phyloP scores from a whole-genome alignment of 2,888 invertebrate genomes.

The Cheilosia urbana region DNA sequence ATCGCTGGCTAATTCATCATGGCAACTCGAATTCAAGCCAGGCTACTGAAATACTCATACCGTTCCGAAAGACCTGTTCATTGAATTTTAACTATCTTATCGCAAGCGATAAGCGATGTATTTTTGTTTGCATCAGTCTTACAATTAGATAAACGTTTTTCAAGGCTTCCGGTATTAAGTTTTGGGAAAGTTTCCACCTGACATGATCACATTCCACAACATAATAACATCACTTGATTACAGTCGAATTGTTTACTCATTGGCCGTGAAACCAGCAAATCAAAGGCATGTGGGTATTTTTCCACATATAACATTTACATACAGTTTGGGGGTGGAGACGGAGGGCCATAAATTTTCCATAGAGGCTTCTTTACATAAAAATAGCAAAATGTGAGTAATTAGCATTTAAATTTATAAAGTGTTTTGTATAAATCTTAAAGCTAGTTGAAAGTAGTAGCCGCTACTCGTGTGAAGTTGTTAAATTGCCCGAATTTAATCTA shows the following conservation, averaged over 20 bases:
- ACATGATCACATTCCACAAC: background rate
- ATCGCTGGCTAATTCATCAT: background rate
- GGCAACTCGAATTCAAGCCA: background rate
- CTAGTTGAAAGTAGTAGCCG: too few relatives aligned
- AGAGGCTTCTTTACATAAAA: too few relatives aligned
- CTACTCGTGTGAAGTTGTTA: too few relatives aligned
- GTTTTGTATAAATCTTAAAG: too few relatives aligned
- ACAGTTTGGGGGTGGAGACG: too few relatives aligned
- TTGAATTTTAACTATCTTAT: background rate
- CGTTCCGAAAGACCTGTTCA: background rate
- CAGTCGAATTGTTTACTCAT: background rate
- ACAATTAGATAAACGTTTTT: background rate
- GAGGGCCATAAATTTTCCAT: too few relatives aligned
- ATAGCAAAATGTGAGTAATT: too few relatives aligned
- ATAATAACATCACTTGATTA: background rate
- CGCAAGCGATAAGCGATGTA: background rate
- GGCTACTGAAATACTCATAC: background rate
- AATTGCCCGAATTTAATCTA: too few relatives aligned
- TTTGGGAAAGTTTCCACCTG: background rate
- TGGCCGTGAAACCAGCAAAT: background rate
- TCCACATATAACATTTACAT: background rate
- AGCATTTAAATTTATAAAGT: too few relatives aligned
- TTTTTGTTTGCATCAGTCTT: slow-evolving; percentile 2
- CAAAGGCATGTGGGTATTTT: background rate
- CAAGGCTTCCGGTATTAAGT: slow-evolving; percentile 2